Percentiles rank a stretch among this genome's conserved stretches.
These are phyloP conservation scores for Leistus spinibarbis DNA, from an alignment of 2,888 invertebrate species.

Conservation along the genomic window DNA sequence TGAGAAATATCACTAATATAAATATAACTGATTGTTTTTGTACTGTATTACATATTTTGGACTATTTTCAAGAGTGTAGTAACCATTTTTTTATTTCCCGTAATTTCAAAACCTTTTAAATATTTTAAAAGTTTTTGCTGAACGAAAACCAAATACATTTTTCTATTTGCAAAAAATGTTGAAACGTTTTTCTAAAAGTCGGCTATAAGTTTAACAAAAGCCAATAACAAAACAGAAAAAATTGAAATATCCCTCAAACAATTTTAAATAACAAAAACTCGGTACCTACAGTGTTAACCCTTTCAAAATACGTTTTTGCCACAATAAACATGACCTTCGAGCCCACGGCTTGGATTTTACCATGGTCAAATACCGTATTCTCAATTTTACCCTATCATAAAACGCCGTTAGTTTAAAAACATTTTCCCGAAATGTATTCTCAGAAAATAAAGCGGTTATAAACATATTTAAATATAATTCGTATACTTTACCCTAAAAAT, in stretches of 20 bases:
- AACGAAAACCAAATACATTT: not conserved
- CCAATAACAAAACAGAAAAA: not conserved
- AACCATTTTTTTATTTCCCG: too few species aligned
- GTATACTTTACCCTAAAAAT: not conserved
- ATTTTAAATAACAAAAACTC: constrained; percentile 32
- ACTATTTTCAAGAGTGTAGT: too few species aligned
- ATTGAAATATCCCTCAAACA: constrained; percentile 4
- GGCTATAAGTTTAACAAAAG: not conserved
- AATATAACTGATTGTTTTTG: too few species aligned
- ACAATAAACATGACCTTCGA: constrained; percentile 14
- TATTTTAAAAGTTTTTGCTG: not conserved
- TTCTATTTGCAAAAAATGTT: not conserved
- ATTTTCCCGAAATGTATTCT: not conserved
- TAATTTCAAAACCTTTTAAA: too few species aligned
- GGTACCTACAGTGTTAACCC: constrained; percentile 7
- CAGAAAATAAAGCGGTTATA: not conserved
- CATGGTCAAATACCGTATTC: constrained; percentile 19
- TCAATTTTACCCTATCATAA: constrained; percentile 25
- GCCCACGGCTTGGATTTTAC: constrained; percentile 24
- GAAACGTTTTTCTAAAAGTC: constrained; percentile 27
- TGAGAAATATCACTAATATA: too few species aligned
- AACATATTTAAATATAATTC: not conserved
- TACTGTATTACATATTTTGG: too few species aligned
- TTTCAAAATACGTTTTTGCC: constrained; percentile 14
- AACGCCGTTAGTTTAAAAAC: constrained; percentile 16